These are phyloP conservation scores for Boulengeromyrus knoepffleri DNA, from an alignment of 2,113 vertebrate species.

Conservation along the genomic window DNA sequence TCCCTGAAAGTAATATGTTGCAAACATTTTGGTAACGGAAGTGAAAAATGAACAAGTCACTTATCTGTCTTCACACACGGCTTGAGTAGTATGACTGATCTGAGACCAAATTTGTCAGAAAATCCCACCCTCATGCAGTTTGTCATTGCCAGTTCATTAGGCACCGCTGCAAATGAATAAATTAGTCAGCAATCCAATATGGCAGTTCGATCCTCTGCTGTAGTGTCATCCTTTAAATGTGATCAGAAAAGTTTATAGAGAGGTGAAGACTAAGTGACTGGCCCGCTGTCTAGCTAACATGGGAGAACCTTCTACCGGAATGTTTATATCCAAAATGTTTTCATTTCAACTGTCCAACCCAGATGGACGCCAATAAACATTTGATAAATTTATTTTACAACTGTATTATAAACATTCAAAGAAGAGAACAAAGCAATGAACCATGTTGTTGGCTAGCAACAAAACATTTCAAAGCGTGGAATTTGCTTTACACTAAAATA, in stretches of 20 bases:
- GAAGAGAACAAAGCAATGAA: not conserved
- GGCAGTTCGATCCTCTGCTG: not conserved
- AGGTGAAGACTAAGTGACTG: not conserved
- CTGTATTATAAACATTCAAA: not conserved
- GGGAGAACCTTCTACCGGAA: not conserved
- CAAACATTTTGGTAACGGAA: not conserved
- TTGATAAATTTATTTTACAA: not conserved
- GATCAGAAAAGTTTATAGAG: not conserved
- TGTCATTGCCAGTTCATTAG: not conserved
- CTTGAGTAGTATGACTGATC: not conserved
- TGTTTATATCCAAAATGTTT: not conserved
- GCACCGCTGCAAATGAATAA: not conserved
- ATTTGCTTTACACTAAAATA: not conserved
- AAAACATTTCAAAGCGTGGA: not conserved
- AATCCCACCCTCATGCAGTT: not conserved
- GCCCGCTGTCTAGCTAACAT: not conserved
- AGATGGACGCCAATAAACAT: not conserved
- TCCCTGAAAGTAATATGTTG: not conserved
- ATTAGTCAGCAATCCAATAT: not conserved
- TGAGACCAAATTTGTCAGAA: not conserved
- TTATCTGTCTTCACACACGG: not conserved
- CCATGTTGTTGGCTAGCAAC: not conserved
- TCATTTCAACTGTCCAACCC: not conserved
- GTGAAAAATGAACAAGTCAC: not conserved
- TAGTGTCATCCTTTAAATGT: not conserved